Evolutionary conservation across 2,113 vertebrate genomes (phyloP), one percentile per base, ranked within the genome.

Genomic region (Promerops cafer): DNA sequence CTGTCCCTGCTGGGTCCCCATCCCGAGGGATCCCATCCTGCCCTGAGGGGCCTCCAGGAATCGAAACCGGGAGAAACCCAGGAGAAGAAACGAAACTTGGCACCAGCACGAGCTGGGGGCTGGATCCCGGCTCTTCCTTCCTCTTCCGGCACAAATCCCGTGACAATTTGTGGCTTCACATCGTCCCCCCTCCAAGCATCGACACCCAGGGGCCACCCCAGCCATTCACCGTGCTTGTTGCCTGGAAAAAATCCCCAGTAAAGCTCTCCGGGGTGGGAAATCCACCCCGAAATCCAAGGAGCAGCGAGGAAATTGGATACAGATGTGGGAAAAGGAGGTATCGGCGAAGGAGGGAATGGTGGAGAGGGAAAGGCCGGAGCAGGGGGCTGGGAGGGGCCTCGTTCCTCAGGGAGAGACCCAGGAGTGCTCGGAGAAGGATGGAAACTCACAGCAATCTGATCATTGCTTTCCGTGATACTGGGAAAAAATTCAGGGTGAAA

Each of bases 71-170:
- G 85, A 64, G 16, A 76, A 74, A 6, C 0, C 9, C 1, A 1
- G 50, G 60, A 44, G 75, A 59, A 91, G 96, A 95, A 97, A 94
- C 2, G 93, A 95, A 97, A 96, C 96, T 92, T 2, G 13, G 57
- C 3, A 2, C 7, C 0, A 0, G 35, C 19, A 6, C 1, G 2
- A 39, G 50, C 0, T 0, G 17, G 27, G 45, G 5, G 33, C 39
- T 42, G 80, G 44, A 88, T 7, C 27, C 12, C 45, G 11, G 40
- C 7, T 1, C 14, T 95, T 85, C 63, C 89, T 92, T 91, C 93
- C 87, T 11, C 77, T 76, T 93, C 44, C 5, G 1, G 6, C 6
- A 4, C 70, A 0, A 13, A 40, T 20, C 82, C 71, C 61, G 35
- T 4, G 10, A 72, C 70, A 87, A 57, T 87, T 57, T 70, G 49